These are phyloP conservation scores for Heliconius hortense DNA, from an alignment of 2,888 invertebrate genomes.

Conservation along the genomic window DNA sequence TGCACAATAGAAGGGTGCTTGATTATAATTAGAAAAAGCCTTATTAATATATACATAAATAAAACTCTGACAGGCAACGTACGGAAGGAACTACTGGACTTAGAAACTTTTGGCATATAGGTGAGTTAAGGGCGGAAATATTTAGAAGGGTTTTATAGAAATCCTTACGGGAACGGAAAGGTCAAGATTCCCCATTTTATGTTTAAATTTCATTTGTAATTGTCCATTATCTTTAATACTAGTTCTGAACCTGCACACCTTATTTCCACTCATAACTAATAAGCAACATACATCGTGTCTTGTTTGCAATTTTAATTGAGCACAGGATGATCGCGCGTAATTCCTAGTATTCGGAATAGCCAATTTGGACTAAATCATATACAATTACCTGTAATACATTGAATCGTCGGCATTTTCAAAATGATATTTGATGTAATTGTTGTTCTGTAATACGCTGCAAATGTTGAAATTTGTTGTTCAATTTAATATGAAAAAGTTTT, in stretches of 20 bases:
- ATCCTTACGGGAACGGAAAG: no score
- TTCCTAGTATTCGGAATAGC: constrained; percentile 9
- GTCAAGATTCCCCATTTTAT: no score
- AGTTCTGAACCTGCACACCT: not conserved
- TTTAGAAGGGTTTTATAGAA: no score
- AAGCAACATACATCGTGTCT: not conserved
- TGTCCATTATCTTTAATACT: not conserved
- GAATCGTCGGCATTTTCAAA: not conserved
- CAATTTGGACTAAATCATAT: constrained; percentile 17
- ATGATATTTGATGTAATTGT: not conserved
- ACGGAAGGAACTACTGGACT: not conserved
- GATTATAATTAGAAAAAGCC: not conserved
- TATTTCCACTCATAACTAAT: not conserved
- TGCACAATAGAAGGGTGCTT: not conserved
- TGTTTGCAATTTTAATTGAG: constrained; percentile 15
- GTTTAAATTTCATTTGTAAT: no score
- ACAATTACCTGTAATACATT: constrained; percentile 18
- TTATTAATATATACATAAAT: constrained; percentile 2
- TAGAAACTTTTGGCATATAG: not conserved
- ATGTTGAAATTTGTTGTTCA: not conserved
- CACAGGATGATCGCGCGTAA: constrained; percentile 5
- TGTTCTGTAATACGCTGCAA: not conserved
- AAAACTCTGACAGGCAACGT: not conserved
- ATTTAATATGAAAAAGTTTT: no score
- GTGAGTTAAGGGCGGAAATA: no score